Conservation (phyloP, 2,113 vertebrate genomes). For the Pseudolaguvia tuberculata region DNA sequence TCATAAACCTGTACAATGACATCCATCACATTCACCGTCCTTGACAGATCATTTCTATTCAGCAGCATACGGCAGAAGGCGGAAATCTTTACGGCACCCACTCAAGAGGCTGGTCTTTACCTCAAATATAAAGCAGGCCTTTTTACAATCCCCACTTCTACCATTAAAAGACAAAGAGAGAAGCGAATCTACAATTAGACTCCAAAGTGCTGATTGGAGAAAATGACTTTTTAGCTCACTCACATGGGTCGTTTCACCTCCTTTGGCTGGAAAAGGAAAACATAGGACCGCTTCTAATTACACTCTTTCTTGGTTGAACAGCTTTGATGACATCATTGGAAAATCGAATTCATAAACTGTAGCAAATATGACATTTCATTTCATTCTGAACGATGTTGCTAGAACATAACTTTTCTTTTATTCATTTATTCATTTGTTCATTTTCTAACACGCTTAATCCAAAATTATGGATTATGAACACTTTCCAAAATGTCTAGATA, state of each 20-base stretch:
- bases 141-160: constrained; percentile 23
- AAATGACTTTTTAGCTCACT: constrained; percentile 36
- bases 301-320: constrained; percentile 2
- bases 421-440: no score
- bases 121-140: constrained; percentile 27
- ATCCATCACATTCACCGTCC: constrained; percentile 48
- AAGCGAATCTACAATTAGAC: constrained; percentile 33
- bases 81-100: constrained; percentile 44
- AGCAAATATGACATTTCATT: constrained; percentile 5
- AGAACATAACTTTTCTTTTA: constrained; percentile 10
- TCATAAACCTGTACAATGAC: constrained; percentile 45
- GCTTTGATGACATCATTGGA: constrained; percentile 5
- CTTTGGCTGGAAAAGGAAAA: constrained; percentile 10
- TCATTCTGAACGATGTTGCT: background rate
- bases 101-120: constrained; percentile 36
- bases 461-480: background rate
- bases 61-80: constrained; percentile 41
- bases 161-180: constrained; percentile 39
- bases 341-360: constrained; percentile 5
- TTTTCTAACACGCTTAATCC: background rate
- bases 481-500: background rate
- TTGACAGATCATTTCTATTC: constrained; percentile 45
- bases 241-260: constrained; percentile 16
- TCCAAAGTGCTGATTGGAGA: constrained; percentile 40
- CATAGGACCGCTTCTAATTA: constrained; percentile 7